phyloP scores from a whole-genome alignment of 2,113 vertebrate genomes.

The Callocephalon fimbriatum region DNA sequence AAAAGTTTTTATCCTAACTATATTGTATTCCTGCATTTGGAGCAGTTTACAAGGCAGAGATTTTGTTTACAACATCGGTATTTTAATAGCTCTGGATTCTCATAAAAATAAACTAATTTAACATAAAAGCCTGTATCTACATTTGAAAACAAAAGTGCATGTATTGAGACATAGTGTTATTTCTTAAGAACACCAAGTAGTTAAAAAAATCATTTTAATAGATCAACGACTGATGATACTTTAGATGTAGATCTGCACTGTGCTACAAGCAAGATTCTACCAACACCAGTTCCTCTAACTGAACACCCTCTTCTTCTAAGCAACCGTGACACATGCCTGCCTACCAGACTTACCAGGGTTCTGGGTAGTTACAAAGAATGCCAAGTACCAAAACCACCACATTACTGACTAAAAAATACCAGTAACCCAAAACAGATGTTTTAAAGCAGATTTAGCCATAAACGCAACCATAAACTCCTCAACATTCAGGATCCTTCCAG shows the following conservation, averaged over 20 bases:
- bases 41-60: slow-evolving; percentile 71
- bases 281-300: slow-evolving; percentile 32
- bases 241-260: slow-evolving; percentile 47
- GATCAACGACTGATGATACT: slow-evolving; percentile 22
- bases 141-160: slow-evolving; percentile 72
- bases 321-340: background rate
- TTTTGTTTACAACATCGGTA: slow-evolving; percentile 52
- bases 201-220: slow-evolving; percentile 44
- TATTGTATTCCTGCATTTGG: slow-evolving; percentile 62
- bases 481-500: slow-evolving; percentile 8
- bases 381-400: slow-evolving; percentile 31
- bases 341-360: background rate
- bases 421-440: slow-evolving; percentile 12
- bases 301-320: slow-evolving; percentile 28
- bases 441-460: background rate
- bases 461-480: background rate
- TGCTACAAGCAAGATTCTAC: slow-evolving; percentile 38
- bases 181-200: slow-evolving; percentile 34
- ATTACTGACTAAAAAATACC: background rate
- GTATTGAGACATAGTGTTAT: slow-evolving; percentile 66
- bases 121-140: slow-evolving; percentile 61
- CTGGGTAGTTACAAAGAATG: slow-evolving; percentile 21
- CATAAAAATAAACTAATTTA: slow-evolving; percentile 62
- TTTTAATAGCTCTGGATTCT: slow-evolving; percentile 73
- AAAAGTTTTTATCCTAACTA: slow-evolving; percentile 56